Percentiles rank a stretch among this genome's conserved stretches.
Evolutionary conservation across 1,140 invertebrate species (phyloP).

Genomic region (Epicauta chinensis): DNA sequence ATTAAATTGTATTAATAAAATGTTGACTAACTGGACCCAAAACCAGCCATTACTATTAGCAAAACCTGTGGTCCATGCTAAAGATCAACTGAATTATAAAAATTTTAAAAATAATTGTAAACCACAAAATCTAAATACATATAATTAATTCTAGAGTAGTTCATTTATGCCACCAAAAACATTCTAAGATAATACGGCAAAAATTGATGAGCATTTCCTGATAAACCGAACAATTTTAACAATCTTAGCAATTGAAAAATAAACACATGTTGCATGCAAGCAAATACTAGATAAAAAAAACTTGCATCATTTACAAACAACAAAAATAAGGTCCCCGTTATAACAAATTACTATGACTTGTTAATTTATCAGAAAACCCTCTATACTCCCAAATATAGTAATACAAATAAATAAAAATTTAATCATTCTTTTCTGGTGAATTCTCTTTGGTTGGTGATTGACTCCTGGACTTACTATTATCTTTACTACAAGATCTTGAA

Average conservation of each 20-base stretch:
- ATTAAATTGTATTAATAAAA: conserved; percentile 9
- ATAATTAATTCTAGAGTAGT: too few species aligned
- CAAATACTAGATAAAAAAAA: too few species aligned
- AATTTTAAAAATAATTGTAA: conserved; percentile 7
- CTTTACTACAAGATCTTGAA: conserved; percentile 19
- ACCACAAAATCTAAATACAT: too few species aligned
- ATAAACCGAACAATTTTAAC: too few species aligned
- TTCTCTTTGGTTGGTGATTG: conserved; percentile 25
- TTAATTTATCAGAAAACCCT: too few species aligned
- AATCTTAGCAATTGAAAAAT: too few species aligned
- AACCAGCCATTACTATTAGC: conserved; percentile 21
- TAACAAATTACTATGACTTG: too few species aligned
- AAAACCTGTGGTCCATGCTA: conserved; percentile 22
- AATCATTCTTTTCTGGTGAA: conserved; percentile 18
- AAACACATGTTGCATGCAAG: too few species aligned
- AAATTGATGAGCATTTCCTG: background rate
- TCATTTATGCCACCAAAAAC: conserved; percentile 1
- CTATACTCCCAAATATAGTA: too few species aligned
- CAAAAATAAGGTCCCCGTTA: too few species aligned
- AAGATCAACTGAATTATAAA: conserved; percentile 13
- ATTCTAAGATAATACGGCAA: background rate
- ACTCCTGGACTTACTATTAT: conserved; percentile 25
- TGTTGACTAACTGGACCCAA: conserved; percentile 25
- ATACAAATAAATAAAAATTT: conserved; percentile 1
- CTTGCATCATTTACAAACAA: too few species aligned